Evolutionary conservation across 2,113 vertebrate genomes (phyloP).

Genomic region (Sinocyclocheilus anophthalmus): DNA sequence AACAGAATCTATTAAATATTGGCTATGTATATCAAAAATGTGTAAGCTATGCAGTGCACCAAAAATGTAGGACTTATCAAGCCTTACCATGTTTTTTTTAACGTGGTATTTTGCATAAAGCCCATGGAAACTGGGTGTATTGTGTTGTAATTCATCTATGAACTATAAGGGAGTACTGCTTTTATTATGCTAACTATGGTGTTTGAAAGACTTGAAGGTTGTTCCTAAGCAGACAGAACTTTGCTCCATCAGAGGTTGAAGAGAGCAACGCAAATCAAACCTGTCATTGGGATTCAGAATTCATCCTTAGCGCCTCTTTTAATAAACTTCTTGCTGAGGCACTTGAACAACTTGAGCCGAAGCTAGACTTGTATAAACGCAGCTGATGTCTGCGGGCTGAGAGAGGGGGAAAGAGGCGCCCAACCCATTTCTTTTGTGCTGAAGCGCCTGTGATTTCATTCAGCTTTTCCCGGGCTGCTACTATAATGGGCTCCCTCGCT

Average conservation of each 20-base stretch:
- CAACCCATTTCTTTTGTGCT: slow-evolving; percentile 59
- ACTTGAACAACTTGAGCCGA: slow-evolving; percentile 7
- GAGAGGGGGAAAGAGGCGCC: slow-evolving; percentile 48
- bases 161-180: slow-evolving; percentile 5
- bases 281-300: slow-evolving; percentile 4
- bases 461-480: slow-evolving; percentile 19
- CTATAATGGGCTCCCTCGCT: slow-evolving; percentile 17
- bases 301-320: neutral
- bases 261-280: slow-evolving; percentile 34
- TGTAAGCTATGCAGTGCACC: neutral
- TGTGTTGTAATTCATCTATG: neutral
- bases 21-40: neutral
- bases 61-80: neutral
- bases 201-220: slow-evolving; percentile 14
- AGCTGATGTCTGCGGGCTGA: neutral
- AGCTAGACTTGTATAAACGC: slow-evolving; percentile 16
- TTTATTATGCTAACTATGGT: slow-evolving; percentile 31
- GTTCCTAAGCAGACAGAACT: slow-evolving; percentile 64
- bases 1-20: neutral
- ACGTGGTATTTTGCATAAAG: neutral
- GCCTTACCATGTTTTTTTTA: neutral
- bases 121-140: neutral
- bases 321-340: neutral
- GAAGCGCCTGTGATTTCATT: slow-evolving; percentile 56
- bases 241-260: slow-evolving; percentile 63